Base-by-base conservation (phyloP, 2,888 invertebrate species). In the Brachycybe producta region DNA sequence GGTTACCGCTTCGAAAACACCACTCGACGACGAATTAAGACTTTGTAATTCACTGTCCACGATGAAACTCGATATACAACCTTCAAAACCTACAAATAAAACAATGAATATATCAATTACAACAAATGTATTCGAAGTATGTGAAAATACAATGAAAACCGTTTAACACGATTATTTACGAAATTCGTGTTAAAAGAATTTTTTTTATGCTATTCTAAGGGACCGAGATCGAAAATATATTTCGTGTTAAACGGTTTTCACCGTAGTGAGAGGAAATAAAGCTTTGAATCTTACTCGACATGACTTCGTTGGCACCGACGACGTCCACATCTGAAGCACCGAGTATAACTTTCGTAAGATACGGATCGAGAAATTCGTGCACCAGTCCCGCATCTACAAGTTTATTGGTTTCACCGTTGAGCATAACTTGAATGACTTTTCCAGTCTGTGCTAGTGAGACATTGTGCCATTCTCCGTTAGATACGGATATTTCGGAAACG, bases 351-450 rank as follows among this genome's bases (percentile, higher is more conserved):
- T 78, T 74, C 0, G 84, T 84, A 44, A 94, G 70, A 62, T 91
- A 88, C 0, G 92, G 87, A 67, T 91, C 91, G 30, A 91, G 73
- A 63, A 91, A 91, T 64, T 91, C 87, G 63, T 92, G 92, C 0
- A 88, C 82, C 2, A 85, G 83, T 13, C 81, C 82, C 0, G 83
- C 74, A 62, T 90, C 88, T 3, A 91, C 70, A 64, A 88, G 88
- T 0, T 87, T 88, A 1, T 82, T 75, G 55, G 77, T 73, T 27
- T 68, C 68, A 21, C 74, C 76, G 63, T 90, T 85, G 2, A 91
- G 70, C 35, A 82, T 67, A 19, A 90, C 64, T 52, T 79, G 75
- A 30, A 90, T 72, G 5, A 79, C 80, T 34, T 58, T 54, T 28
- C 61, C 56, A 13, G 56, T 58, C 53, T 84, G 74, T 51, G 76